Conservation (phyloP, 2,888 invertebrate genomes). For the Euplagia quadripunctaria region DNA sequence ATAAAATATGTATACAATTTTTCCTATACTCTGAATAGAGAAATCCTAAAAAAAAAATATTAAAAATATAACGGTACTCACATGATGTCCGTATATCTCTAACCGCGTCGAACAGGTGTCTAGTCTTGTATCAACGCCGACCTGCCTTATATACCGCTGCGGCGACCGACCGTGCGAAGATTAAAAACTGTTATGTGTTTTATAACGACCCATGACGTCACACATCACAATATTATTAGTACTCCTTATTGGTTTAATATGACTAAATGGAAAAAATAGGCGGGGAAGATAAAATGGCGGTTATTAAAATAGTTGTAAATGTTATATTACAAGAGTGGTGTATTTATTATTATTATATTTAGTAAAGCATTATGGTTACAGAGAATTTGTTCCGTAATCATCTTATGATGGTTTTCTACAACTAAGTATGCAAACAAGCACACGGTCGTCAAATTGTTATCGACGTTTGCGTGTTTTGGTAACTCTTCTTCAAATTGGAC, state of each 20-base stretch:
- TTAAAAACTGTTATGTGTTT: slow-evolving; percentile 57
- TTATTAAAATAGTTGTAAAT: slow-evolving; percentile 8
- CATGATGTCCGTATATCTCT: slow-evolving; percentile 38
- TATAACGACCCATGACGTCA: slow-evolving; percentile 39
- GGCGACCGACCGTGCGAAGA: slow-evolving; percentile 44
- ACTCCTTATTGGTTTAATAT: slow-evolving; percentile 25
- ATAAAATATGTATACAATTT: background rate
- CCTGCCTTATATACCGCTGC: slow-evolving; percentile 49
- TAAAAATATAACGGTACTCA: slow-evolving; percentile 36
- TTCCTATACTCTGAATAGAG: background rate
- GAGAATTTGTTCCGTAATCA: background rate
- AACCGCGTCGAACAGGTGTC: slow-evolving; percentile 55
- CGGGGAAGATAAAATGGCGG: slow-evolving; percentile 15
- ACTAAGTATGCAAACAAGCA: background rate
- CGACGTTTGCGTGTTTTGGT: too few species aligned
- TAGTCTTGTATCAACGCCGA: slow-evolving; percentile 35
- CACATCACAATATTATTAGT: slow-evolving; percentile 25
- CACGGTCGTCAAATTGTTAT: too few species aligned
- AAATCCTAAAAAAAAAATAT: slow-evolving; percentile 1
- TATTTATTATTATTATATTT: background rate
- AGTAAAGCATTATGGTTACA: background rate
- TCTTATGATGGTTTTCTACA: background rate
- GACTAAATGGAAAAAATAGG: slow-evolving; percentile 13
- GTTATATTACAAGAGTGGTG: background rate
- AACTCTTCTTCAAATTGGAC: too few species aligned